A percentile compares a stretch with the other conserved stretches of the same genome.
Conservation (phyloP, 2,888 invertebrate species). For the Oscheius sp. region DNA sequence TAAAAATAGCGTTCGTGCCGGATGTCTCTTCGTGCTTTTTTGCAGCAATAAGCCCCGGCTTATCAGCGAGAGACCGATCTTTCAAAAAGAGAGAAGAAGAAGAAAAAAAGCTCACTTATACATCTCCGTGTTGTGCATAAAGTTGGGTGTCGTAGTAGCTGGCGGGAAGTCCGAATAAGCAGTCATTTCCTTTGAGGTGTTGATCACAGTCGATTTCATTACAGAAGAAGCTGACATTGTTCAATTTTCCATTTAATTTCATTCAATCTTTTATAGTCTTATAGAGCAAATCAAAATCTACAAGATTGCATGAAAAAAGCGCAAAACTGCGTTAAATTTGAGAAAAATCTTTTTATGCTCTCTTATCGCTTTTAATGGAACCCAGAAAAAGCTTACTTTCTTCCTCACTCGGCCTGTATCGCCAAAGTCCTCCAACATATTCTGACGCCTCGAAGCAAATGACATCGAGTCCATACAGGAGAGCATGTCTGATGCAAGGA, state of each 20-base stretch:
- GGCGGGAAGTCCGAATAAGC: constrained; percentile 73
- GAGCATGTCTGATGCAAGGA: constrained; percentile 46
- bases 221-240: constrained; percentile 61
- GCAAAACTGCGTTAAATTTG: background rate
- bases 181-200: constrained; percentile 71
- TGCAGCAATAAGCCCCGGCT: no score
- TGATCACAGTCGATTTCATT: constrained; percentile 71
- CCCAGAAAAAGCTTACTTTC: no score
- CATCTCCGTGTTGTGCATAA: constrained; percentile 57
- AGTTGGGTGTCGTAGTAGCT: constrained; percentile 60
- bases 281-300: background rate
- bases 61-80: no score
- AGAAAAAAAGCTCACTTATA: constrained; percentile 26
- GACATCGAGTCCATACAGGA: constrained; percentile 66
- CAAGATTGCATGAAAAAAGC: no score
- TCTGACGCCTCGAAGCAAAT: constrained; percentile 70
- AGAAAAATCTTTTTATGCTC: no score
- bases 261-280: no score
- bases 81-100: no score
- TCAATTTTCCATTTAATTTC: background rate
- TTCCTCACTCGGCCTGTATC: constrained; percentile 48
- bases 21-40: no score
- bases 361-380: background rate
- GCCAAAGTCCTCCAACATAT: constrained; percentile 71
- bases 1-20: no score